Evolutionary conservation across 2,888 invertebrate genomes (phyloP).

Genomic region (Blera fallax): DNA sequence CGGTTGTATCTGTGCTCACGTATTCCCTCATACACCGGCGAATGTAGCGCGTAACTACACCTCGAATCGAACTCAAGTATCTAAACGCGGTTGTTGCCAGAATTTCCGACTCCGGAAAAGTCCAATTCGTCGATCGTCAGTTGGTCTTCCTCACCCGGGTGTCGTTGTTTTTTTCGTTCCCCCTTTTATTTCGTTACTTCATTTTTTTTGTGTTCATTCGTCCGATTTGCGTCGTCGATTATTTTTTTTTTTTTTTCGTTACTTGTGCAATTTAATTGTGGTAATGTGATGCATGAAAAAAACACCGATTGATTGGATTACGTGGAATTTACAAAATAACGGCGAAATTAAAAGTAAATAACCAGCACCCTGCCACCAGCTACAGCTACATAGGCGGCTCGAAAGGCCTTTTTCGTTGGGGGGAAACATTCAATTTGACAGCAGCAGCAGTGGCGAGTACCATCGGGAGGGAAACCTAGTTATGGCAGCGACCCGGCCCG

Average conservation of each 20-base stretch:
- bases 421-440: neutral
- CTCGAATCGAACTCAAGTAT: constrained; percentile 15
- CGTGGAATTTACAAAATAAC: constrained; percentile 27
- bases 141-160: neutral
- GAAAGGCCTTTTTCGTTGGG: neutral
- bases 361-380: neutral
- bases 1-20: constrained; percentile 29
- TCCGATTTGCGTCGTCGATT: constrained; percentile 14
- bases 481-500: no score
- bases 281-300: constrained; percentile 23
- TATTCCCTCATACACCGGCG: neutral
- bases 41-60: constrained; percentile 11
- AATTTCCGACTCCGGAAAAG: constrained; percentile 18
- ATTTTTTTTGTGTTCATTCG: constrained; percentile 25
- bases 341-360: constrained; percentile 24
- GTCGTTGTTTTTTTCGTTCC: neutral
- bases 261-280: constrained; percentile 35
- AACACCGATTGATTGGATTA: constrained; percentile 61
- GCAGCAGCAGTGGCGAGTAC: neutral
- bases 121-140: constrained; percentile 16
- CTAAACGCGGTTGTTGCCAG: constrained; percentile 5
- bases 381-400: no score
- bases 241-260: constrained; percentile 20
- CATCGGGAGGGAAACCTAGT: no score
- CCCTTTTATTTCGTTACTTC: neutral